Evolutionary conservation across 2,888 invertebrate species (phyloP), one percentile per base, ranked within the genome.

Genomic region (Sarcophaga rosellei): DNA sequence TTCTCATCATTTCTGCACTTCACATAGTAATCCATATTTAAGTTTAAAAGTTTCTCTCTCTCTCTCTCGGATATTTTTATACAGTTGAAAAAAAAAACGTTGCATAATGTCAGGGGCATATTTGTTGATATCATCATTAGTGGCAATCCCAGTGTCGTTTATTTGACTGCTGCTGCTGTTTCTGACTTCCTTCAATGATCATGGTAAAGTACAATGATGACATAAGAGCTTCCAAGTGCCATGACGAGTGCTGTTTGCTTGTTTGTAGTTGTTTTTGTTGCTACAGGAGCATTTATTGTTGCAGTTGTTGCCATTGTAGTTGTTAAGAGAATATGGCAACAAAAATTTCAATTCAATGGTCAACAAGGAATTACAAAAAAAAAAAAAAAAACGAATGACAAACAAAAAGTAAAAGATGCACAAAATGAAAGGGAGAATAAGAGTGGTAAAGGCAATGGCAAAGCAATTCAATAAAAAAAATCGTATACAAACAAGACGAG

Each of bases 21-120:
- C 53, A 53, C 35, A 35, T 35, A 35, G 35, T 35, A 35, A 53
- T 53, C 17, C 53, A 53, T 53, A 53, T 53, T 15, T 53, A 53
- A 53, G 15, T 53, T 53, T 12, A 17, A 53, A 53, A 15, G 17
- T 53, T 53, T 53, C 53, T 53, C 5, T 17, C 53, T 53, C 4
- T 47, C 53, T 53, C 53, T 17, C 53, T 53, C 3, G 15, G 12
- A 15, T 12, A 4, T 8, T 53, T 53, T 53, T 53, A 17, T 53
- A 53, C 3, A 17, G 17, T 15, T 17, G 17, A 17, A 17, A 53
- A 53, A 47, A 47, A 69, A 63, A 61, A 53, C 53, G 74, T 87
- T 84, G 87, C 87, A 88, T 87, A 88, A 87, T 88, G 87, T 88
- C 88, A 89, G 88, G 88, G 88, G 88, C 88, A 88, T 84, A 83